These are phyloP conservation scores for Cyclophora albipunctata DNA, from an alignment of 2,888 invertebrate species.

Conservation along the genomic window DNA sequence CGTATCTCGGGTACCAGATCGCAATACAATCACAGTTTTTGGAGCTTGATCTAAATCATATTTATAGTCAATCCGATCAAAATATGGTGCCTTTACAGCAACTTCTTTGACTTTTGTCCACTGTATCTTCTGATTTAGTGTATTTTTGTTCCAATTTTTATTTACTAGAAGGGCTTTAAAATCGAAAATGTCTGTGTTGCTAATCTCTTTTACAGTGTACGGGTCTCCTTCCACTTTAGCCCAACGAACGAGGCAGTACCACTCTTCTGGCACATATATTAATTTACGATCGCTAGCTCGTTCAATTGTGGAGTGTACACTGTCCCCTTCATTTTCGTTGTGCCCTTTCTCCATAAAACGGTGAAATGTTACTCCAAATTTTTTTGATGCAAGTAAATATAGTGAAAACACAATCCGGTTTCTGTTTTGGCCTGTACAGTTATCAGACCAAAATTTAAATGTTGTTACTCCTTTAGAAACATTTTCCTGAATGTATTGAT, in stretches of 20 bases:
- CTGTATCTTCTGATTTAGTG: neutral
- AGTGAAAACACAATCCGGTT: slow-evolving; percentile 12
- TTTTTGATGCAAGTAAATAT: slow-evolving; percentile 1
- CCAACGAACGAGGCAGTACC: neutral
- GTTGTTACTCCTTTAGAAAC: neutral
- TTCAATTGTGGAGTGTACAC: slow-evolving; percentile 2
- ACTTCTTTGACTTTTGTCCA: slow-evolving; percentile 1
- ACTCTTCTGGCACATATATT: slow-evolving; percentile 4
- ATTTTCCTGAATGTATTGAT: slow-evolving; percentile 1
- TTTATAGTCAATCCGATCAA: neutral
- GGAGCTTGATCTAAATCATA: neutral
- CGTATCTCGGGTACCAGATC: neutral
- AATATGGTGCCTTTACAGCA: neutral
- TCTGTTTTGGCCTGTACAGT: slow-evolving; percentile 13
- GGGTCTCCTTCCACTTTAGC: slow-evolving; percentile 1
- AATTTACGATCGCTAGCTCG: neutral
- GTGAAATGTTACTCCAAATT: neutral
- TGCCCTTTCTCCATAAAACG: slow-evolving; percentile 9
- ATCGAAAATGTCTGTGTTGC: neutral
- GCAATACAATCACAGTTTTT: neutral
- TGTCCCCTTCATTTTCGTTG: slow-evolving; percentile 7
- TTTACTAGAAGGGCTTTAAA: neutral
- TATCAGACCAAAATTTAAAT: slow-evolving; percentile 8
- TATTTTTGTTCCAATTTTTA: neutral
- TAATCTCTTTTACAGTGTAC: neutral